Conservation (phyloP, 2,888 invertebrate species). For the Andrena marginata region DNA sequence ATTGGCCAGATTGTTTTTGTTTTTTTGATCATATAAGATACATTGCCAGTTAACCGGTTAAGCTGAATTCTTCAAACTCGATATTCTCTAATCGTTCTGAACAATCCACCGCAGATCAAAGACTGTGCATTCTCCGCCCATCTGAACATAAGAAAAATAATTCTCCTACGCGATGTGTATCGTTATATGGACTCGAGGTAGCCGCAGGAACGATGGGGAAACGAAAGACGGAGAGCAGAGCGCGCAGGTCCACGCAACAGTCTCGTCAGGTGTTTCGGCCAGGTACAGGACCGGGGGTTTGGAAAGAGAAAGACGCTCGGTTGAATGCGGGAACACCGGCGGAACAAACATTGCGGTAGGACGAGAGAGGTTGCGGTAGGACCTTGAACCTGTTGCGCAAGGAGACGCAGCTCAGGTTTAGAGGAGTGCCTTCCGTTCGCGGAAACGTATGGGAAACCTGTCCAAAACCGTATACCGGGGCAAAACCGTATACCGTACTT, state of each 20-base stretch:
- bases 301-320: conserved; percentile 36
- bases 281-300: conserved; percentile 44
- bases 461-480: no score
- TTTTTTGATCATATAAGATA: no score
- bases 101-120: no score
- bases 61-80: no score
- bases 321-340: conserved; percentile 37
- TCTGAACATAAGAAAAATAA: background rate
- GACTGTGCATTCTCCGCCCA: no score
- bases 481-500: no score
- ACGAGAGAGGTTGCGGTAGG: conserved; percentile 74
- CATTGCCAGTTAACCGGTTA: no score
- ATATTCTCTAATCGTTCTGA: no score
- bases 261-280: conserved; percentile 53
- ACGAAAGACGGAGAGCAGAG: background rate
- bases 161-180: no score
- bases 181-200: background rate
- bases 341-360: conserved; percentile 70
- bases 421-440: background rate
- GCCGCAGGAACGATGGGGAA: background rate
- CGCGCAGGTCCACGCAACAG: conserved; percentile 11
- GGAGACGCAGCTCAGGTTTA: conserved; percentile 36
- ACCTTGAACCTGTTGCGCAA: conserved; percentile 76
- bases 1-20: no score
- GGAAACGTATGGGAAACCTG: no score